Evolutionary conservation across 2,113 vertebrate genomes (phyloP).

Genomic region (Dipodomys spectabilis): DNA sequence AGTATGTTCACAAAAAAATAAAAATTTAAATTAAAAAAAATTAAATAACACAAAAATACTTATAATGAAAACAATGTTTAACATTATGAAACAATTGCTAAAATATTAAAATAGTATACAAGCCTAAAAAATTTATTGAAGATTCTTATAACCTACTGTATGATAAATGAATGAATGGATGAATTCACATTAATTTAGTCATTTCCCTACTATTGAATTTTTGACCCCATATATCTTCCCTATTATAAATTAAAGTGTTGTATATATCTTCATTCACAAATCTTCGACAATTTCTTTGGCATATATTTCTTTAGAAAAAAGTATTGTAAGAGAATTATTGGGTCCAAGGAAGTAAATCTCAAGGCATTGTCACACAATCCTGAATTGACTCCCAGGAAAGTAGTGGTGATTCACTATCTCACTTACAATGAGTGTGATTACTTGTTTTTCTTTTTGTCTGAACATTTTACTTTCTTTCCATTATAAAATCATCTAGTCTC

Average conservation of each 20-base stretch:
- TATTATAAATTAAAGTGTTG: slow-evolving; percentile 48
- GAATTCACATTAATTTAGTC: not conserved
- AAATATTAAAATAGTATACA: too few species aligned
- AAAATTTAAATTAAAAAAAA: too few species aligned
- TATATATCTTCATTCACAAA: slow-evolving; percentile 11
- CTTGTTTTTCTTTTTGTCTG: slow-evolving; percentile 34
- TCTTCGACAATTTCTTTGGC: slow-evolving; percentile 52
- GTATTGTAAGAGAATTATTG: slow-evolving; percentile 56
- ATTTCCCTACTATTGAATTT: slow-evolving; percentile 22
- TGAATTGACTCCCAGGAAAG: slow-evolving; percentile 22
- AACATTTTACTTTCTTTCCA: slow-evolving; percentile 43
- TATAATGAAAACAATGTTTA: too few species aligned
- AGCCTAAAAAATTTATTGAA: too few species aligned
- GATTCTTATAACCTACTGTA: slow-evolving; percentile 6
- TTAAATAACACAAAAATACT: too few species aligned
- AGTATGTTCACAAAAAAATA: too few species aligned
- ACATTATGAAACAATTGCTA: too few species aligned
- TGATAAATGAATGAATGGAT: not conserved
- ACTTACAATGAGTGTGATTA: not conserved
- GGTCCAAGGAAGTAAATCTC: not conserved
- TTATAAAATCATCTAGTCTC: slow-evolving; percentile 11
- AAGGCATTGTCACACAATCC: not conserved
- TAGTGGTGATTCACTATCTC: slow-evolving; percentile 4
- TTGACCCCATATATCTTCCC: not conserved
- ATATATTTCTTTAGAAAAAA: slow-evolving; percentile 46